Percentiles rank a stretch among this genome's conserved stretches.
Evolutionary conservation across 2,888 invertebrate genomes (phyloP).

Genomic region (Pristionchus japonicus): DNA sequence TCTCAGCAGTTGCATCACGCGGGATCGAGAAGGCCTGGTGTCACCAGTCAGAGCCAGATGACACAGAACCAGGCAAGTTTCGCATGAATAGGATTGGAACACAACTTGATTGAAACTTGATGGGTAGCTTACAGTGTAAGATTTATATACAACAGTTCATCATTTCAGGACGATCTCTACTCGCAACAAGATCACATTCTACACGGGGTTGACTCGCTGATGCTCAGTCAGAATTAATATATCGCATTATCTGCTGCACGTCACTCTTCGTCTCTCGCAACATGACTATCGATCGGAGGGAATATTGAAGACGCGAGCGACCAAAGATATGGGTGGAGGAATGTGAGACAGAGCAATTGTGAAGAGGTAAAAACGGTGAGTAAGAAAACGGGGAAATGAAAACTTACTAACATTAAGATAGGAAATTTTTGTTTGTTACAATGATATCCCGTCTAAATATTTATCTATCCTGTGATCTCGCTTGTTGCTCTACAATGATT

Average conservation of each 20-base stretch:
- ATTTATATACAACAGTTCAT: neutral
- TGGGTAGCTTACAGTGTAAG: neutral
- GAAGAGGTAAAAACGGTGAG: too few species aligned
- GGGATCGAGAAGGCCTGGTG: neutral
- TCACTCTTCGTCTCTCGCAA: neutral
- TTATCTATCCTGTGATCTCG: too few species aligned
- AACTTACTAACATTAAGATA: too few species aligned
- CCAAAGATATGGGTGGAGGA: neutral
- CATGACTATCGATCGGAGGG: neutral
- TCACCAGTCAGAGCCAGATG: conserved; percentile 5
- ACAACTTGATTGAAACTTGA: too few species aligned
- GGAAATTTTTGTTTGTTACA: too few species aligned
- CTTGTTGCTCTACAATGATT: too few species aligned
- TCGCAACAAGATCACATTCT: conserved; percentile 39
- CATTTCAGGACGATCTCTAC: conserved; percentile 35
- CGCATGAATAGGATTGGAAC: too few species aligned
- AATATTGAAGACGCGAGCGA: neutral
- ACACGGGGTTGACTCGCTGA: neutral
- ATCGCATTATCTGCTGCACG: neutral
- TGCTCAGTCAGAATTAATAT: conserved; percentile 33
- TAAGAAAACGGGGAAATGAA: neutral
- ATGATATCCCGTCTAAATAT: too few species aligned
- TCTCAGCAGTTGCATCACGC: neutral
- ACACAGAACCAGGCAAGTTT: conserved; percentile 13
- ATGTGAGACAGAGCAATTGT: neutral